phyloP scores from a whole-genome alignment of 2,888 invertebrate genomes.

The Tortricodes alternella region DNA sequence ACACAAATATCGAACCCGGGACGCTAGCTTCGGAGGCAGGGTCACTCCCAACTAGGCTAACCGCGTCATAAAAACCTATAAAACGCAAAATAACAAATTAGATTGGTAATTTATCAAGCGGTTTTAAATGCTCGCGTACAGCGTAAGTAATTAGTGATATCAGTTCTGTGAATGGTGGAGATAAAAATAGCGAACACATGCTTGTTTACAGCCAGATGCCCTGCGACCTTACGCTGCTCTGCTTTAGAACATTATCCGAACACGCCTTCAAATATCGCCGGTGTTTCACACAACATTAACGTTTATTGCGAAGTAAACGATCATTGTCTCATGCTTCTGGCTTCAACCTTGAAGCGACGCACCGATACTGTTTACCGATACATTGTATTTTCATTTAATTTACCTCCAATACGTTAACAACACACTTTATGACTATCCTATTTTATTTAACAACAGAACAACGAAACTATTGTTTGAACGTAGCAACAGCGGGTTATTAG shows the following conservation, averaged over 20 bases:
- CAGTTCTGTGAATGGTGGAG: constrained; percentile 64
- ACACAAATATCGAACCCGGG: too few relatives aligned
- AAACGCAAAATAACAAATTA: constrained; percentile 7
- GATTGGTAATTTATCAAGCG: constrained; percentile 16
- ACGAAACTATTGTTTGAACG: constrained; percentile 3
- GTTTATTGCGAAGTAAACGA: constrained; percentile 52
- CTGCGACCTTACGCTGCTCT: constrained; percentile 70
- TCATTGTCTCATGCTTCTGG: constrained; percentile 45
- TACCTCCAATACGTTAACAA: constrained; percentile 10
- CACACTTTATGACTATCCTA: constrained; percentile 14
- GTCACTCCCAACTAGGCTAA: too few relatives aligned
- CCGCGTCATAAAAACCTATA: too few relatives aligned
- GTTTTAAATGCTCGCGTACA: constrained; percentile 36
- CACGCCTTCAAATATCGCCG: constrained; percentile 58
- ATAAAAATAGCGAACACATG: constrained; percentile 78
- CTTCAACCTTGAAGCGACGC: constrained; percentile 32
- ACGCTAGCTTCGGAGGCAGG: too few relatives aligned
- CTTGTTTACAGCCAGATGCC: constrained; percentile 73
- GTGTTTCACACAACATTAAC: constrained; percentile 58
- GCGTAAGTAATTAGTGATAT: constrained; percentile 54
- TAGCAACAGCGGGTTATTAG: not conserved
- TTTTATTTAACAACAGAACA: not conserved
- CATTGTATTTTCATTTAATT: constrained; percentile 29
- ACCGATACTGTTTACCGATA: constrained; percentile 30
- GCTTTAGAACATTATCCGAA: constrained; percentile 50